These are phyloP conservation scores for Psilopogon haemacephalus DNA, from an alignment of 2,113 vertebrate species.

Conservation along the genomic window DNA sequence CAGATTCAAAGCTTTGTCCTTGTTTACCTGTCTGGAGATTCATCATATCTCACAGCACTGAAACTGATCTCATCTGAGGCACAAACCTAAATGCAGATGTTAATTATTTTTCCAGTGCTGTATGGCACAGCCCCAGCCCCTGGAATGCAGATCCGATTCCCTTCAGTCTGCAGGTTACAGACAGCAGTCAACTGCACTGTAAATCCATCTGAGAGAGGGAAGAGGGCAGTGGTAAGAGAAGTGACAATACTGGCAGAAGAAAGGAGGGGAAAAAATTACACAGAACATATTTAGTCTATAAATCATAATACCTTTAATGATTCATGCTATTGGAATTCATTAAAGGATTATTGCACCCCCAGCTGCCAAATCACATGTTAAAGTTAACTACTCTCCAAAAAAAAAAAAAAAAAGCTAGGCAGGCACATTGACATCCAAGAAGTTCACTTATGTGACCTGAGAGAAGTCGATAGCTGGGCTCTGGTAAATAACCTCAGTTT, in stretches of 20 bases:
- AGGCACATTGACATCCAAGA: slow-evolving; percentile 4
- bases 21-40: neutral
- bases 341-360: slow-evolving; percentile 11
- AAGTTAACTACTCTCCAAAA: slow-evolving; percentile 16
- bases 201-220: neutral
- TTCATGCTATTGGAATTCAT: slow-evolving; percentile 18
- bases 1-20: neutral
- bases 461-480: neutral
- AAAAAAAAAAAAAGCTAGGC: neutral
- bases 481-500: neutral
- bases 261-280: neutral
- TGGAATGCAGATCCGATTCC: neutral
- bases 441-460: neutral
- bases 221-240: neutral
- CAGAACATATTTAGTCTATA: neutral
- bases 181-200: neutral
- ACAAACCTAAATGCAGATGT: neutral
- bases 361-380: slow-evolving; percentile 45
- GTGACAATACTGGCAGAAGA: neutral
- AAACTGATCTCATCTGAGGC: neutral
- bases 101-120: neutral
- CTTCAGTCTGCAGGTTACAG: neutral
- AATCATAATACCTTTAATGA: neutral
- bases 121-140: neutral
- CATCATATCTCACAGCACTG: neutral